phyloP scores from a whole-genome alignment of 1,140 invertebrate genomes.

The Whitmania pigra region DNA sequence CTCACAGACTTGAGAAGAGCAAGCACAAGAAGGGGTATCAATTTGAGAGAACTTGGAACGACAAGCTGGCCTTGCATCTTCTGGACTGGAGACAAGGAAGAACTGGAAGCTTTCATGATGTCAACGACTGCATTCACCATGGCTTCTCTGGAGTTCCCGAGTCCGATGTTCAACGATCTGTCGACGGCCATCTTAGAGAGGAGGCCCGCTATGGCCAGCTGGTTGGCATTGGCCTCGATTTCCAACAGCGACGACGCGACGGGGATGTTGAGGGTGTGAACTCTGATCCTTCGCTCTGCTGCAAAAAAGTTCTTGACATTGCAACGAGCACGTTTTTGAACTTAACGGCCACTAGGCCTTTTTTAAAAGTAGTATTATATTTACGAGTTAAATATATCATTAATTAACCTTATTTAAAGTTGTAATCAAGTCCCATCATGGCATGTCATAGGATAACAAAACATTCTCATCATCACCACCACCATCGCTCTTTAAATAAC shows the following conservation, averaged over 20 bases:
- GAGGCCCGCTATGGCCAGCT: slow-evolving; percentile 80
- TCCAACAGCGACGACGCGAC: slow-evolving; percentile 70
- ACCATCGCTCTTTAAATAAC: neutral
- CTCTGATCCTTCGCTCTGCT: slow-evolving; percentile 89
- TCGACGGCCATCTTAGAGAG: slow-evolving; percentile 95
- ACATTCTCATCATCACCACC: neutral
- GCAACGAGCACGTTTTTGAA: too few species aligned
- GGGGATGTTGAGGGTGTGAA: slow-evolving; percentile 89
- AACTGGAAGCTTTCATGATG: slow-evolving; percentile 66
- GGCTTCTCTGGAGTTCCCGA: slow-evolving; percentile 86
- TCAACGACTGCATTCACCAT: slow-evolving; percentile 88
- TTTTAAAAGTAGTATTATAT: too few species aligned
- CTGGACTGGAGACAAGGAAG: slow-evolving; percentile 47
- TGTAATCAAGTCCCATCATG: too few species aligned
- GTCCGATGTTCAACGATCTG: slow-evolving; percentile 64
- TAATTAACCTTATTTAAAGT: too few species aligned
- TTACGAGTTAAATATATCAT: too few species aligned
- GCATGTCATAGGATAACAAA: neutral
- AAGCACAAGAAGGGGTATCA: slow-evolving; percentile 77
- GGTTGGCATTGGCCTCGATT: slow-evolving; percentile 79
- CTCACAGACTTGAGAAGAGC: slow-evolving; percentile 79
- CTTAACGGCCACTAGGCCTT: too few species aligned
- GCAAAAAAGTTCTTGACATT: slow-evolving; percentile 20
- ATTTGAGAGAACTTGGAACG: slow-evolving; percentile 57
- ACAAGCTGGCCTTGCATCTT: slow-evolving; percentile 53